Evolutionary conservation across 2,797 vertebrate species (phyloP).

Genomic region (Hydrocynus forskahlii): DNA sequence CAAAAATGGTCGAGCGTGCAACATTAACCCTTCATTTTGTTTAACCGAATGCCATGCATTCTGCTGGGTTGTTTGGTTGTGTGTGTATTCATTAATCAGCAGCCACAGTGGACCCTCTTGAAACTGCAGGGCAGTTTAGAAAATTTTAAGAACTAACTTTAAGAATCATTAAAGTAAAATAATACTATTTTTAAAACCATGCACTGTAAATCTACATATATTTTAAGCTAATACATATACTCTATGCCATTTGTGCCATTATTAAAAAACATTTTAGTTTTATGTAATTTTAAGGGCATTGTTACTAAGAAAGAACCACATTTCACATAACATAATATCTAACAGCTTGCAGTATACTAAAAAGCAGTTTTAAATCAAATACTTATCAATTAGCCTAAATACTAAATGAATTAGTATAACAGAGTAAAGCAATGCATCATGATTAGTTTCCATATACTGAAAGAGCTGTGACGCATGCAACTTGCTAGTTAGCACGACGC

Average conservation of each 20-base stretch:
- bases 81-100: neutral
- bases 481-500: neutral
- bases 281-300: too few species aligned
- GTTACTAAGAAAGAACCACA: too few species aligned
- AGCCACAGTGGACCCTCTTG: neutral
- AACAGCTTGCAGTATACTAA: too few species aligned
- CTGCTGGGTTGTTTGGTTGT: neutral
- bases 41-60: slow-evolving; percentile 7
- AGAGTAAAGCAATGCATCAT: neutral
- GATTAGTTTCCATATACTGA: neutral
- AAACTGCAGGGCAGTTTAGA: neutral
- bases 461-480: neutral
- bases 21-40: slow-evolving; percentile 24
- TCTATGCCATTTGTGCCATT: too few species aligned
- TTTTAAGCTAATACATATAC: too few species aligned
- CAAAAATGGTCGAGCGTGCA: slow-evolving; percentile 19
- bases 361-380: too few species aligned
- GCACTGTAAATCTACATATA: too few species aligned
- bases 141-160: neutral
- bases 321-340: too few species aligned
- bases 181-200: too few species aligned
- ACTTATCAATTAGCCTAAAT: neutral
- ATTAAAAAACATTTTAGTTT: too few species aligned
- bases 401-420: neutral
- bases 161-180: neutral